A percentile compares a stretch with the other conserved stretches of the same genome.
These are phyloP conservation scores for Corythornis vintsioides DNA, from an alignment of 2,113 vertebrate species.

Conservation along the genomic window DNA sequence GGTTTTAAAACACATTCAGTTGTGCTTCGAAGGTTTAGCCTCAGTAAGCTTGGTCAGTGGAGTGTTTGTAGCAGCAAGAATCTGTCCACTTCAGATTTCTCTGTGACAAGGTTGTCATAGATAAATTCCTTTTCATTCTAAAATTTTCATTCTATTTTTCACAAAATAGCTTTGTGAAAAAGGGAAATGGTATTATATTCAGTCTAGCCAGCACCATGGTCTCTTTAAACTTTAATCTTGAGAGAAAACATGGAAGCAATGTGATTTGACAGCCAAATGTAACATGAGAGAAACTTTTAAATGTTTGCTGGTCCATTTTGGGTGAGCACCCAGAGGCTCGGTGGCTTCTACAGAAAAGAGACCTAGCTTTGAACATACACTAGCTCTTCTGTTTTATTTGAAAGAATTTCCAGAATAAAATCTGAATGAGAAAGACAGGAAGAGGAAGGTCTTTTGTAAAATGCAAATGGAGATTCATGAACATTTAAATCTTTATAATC, in stretches of 20 bases:
- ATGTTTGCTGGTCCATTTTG: background rate
- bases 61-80: background rate
- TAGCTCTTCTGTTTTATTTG: background rate
- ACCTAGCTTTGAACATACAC: background rate
- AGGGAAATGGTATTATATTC: background rate
- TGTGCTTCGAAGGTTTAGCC: background rate
- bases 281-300: background rate
- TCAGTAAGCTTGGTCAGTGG: background rate
- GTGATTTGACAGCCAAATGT: background rate
- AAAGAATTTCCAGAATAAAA: background rate
- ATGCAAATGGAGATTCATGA: background rate
- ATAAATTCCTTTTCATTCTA: no score
- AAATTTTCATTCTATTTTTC: no score
- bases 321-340: background rate
- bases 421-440: background rate
- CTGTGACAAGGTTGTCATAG: background rate
- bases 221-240: background rate
- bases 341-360: background rate
- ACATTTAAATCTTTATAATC: background rate
- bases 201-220: background rate
- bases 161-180: background rate
- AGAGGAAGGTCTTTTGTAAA: background rate
- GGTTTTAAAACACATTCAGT: background rate
- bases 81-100: background rate
- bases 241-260: background rate